Base-by-base conservation (phyloP, 2,113 vertebrate genomes). In the Leucoraja erinaceus region DNA sequence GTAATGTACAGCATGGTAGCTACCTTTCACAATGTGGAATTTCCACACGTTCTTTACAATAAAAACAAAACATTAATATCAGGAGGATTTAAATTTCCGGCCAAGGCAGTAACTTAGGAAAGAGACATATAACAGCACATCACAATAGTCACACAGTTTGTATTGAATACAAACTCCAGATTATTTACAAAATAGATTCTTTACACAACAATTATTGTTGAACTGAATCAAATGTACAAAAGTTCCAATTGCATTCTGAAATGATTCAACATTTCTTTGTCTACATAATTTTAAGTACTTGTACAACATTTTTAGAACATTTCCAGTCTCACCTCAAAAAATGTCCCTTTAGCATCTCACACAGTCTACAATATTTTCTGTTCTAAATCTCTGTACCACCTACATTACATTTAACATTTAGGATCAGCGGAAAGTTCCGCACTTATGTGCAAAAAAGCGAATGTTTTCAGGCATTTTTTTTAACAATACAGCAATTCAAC, bases 381-480 rank as follows among this genome's bases (percentile, higher is more conserved):
- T 70, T 38, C 66, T 28, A 70, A 20, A 20, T 72, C 18, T 72
- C 70, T 5, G 33, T 91, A 72, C 68, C 31, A 47, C 25, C 2
- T 72, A 38, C 38, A 25, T 88, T 86, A 86, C 25, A 59, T 86
- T n/a, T 88, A 31, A 63, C 28, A 63, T 63, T 68, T 38, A 70
- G 31, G 86, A 90, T 10, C 22, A 72, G 66, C 88, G 68, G 88
- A 90, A 70, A 66, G 4, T 70, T 90, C 86, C 18, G 63, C 63
- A 47, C 31, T n/a, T 38, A 16, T 90, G 88, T 90, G 88, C 88
- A 91, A 91, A 91, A 91, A 91, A 91, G 90, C 90, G 54, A 63
- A 88, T 47, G 38, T 66, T 31, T 61, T 61, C 83, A 88, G 59
- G 61, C 83, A 31, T 28, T 91, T 18, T 22, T 66, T 16, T 33